These are phyloP conservation scores for Hydra vulgaris DNA, from an alignment of 30 jellyfish, hydroid and myxozoan species.

Conservation along the genomic window DNA sequence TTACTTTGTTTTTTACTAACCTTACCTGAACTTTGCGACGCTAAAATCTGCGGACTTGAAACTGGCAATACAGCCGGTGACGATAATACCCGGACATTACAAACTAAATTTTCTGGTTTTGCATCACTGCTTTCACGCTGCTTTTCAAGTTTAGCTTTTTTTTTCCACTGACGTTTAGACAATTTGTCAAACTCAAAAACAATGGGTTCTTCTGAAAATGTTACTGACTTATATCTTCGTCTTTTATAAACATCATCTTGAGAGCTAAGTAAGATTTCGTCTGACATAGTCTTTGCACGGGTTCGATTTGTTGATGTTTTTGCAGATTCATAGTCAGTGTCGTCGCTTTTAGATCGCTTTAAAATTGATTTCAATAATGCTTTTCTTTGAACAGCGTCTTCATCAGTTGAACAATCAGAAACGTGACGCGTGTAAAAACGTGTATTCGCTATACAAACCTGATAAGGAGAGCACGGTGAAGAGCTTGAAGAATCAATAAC, in stretches of 20 bases:
- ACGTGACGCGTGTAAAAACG: slow-evolving; percentile 8
- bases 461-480: slow-evolving; percentile 26
- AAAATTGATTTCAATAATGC: slow-evolving; percentile 39
- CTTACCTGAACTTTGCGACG: too few species aligned
- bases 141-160: slow-evolving; percentile 47
- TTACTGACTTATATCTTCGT: slow-evolving; percentile 65
- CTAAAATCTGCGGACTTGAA: too few species aligned
- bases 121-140: too few species aligned
- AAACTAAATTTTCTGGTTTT: too few species aligned
- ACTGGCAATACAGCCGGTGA: too few species aligned
- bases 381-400: slow-evolving; percentile 17
- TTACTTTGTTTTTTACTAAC: not conserved
- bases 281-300: too few species aligned
- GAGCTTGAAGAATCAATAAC: slow-evolving; percentile 41
- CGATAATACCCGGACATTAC: too few species aligned
- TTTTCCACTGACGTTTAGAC: slow-evolving; percentile 69
- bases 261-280: not conserved
- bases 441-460: slow-evolving; percentile 21
- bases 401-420: slow-evolving; percentile 43
- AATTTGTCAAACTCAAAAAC: slow-evolving; percentile 58
- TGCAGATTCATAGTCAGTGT: slow-evolving; percentile 20
- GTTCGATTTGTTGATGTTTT: not conserved
- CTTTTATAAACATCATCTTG: slow-evolving; percentile 14
- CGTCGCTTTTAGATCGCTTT: slow-evolving; percentile 52
- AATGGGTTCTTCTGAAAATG: slow-evolving; percentile 54